Conservation (phyloP, 2,113 vertebrate species). For the Perca schrenkii region DNA sequence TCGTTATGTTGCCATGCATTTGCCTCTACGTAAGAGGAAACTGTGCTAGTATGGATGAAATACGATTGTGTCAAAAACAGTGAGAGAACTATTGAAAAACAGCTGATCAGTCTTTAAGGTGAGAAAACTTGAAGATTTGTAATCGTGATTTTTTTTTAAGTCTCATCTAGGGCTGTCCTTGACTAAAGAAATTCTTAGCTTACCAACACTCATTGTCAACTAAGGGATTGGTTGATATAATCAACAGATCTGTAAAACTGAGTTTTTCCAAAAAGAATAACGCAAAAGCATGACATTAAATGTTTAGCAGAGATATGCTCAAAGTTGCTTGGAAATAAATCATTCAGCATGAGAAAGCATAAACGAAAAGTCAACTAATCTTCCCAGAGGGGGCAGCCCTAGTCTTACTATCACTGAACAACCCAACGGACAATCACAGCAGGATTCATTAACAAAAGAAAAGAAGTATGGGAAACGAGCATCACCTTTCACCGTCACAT, state of each 20-base stretch:
- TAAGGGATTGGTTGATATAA: background rate
- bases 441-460: background rate
- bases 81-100: background rate
- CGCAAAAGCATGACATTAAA: no score
- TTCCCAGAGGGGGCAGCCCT: no score
- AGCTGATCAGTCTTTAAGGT: constrained; percentile 56
- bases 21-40: constrained; percentile 29
- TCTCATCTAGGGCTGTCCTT: background rate
- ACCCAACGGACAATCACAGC: background rate
- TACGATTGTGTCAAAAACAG: background rate
- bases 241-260: background rate
- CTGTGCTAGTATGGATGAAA: background rate
- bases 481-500: constrained; percentile 86
- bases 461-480: constrained; percentile 7
- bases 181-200: background rate
- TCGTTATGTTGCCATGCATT: constrained; percentile 22
- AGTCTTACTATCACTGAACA: background rate
- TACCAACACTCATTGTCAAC: background rate
- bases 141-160: no score
- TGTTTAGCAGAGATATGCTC: no score
- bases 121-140: background rate
- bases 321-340: no score
- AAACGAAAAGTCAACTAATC: no score
- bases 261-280: no score
- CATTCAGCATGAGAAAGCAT: no score